Conservation (phyloP, 2,113 vertebrate genomes). For the Salvelinus alpinus region DNA sequence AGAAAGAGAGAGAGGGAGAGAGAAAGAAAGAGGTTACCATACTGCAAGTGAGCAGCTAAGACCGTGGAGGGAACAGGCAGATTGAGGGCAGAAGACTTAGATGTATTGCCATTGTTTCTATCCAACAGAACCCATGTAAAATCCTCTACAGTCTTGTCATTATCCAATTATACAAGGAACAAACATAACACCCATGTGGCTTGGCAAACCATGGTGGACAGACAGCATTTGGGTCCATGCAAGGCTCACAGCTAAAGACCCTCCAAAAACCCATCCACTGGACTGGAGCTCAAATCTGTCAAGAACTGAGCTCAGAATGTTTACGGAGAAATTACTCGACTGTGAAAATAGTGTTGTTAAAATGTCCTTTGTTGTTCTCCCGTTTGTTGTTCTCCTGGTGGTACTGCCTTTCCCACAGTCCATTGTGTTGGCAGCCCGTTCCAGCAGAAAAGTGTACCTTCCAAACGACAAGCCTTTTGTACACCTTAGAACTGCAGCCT, state of each 20-base stretch:
- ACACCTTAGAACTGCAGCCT: too few species aligned
- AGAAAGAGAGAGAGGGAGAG: slow-evolving; percentile 63
- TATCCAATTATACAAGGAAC: neutral
- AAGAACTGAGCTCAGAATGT: neutral
- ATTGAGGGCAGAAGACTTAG: neutral
- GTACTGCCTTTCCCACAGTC: neutral
- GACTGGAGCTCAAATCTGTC: neutral
- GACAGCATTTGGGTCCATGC: neutral
- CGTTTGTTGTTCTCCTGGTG: neutral
- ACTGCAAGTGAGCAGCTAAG: neutral
- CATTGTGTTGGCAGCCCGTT: neutral
- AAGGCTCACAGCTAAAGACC: neutral
- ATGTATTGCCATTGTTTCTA: neutral
- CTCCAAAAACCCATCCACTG: neutral
- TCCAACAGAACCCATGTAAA: neutral
- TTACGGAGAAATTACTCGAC: neutral
- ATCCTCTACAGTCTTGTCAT: neutral
- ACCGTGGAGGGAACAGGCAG: neutral
- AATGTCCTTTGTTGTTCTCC: neutral
- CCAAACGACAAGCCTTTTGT: too few species aligned
- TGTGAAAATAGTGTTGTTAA: neutral
- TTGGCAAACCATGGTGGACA: neutral
- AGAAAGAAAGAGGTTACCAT: slow-evolving; percentile 1
- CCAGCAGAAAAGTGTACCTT: neutral
- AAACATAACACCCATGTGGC: neutral